These are phyloP conservation scores for Cotesia chilonis DNA, from an alignment of 1,140 invertebrate species.

Conservation along the genomic window DNA sequence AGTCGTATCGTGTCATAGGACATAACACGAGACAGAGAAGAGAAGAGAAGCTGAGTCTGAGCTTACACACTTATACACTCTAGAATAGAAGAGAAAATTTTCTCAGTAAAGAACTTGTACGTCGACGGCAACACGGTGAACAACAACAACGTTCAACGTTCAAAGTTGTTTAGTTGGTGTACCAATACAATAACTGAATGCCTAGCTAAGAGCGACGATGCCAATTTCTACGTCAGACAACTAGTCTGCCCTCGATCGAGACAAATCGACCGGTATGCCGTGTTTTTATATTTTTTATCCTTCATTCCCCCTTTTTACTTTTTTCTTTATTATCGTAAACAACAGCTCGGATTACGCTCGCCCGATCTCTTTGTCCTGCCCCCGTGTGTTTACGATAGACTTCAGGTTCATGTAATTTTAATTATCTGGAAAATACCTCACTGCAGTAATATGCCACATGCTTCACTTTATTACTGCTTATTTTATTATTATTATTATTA, in stretches of 20 bases:
- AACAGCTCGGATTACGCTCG: slow-evolving; percentile 28
- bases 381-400: slow-evolving; percentile 5
- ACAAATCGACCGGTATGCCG: slow-evolving; percentile 13
- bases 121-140: too few species aligned
- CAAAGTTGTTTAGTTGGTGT: not conserved
- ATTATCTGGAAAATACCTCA: slow-evolving; percentile 4
- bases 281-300: slow-evolving; percentile 19
- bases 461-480: not conserved
- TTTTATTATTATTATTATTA: too few species aligned
- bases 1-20: slow-evolving; percentile 33
- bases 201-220: slow-evolving; percentile 9
- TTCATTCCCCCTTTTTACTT: slow-evolving; percentile 6
- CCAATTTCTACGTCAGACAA: slow-evolving; percentile 32
- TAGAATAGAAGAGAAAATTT: too few species aligned
- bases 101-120: not conserved
- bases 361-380: slow-evolving; percentile 32
- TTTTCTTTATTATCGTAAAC: slow-evolving; percentile 7
- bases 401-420: slow-evolving; percentile 17
- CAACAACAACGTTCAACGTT: too few species aligned
- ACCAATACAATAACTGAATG: slow-evolving; percentile 22
- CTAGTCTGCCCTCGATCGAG: slow-evolving; percentile 20
- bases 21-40: slow-evolving; percentile 6
- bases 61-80: too few species aligned
- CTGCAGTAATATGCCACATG: slow-evolving; percentile 7
- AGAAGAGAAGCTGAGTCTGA: too few species aligned